Conservation (phyloP, 2,113 vertebrate genomes). For the Leucoraja erinaceus region DNA sequence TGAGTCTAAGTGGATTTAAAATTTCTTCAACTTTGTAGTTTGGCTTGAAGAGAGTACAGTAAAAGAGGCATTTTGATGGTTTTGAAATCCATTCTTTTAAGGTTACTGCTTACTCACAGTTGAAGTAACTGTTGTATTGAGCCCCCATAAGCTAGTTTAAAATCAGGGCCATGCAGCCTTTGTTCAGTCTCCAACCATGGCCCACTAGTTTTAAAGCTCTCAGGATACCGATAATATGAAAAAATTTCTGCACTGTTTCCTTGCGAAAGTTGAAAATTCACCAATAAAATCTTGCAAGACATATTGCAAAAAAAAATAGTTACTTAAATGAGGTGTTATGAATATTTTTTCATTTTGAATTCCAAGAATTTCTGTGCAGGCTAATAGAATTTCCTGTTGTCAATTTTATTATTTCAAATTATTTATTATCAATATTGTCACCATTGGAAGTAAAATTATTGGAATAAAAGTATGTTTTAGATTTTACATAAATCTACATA, state of each 20-base stretch:
- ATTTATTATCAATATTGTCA: background rate
- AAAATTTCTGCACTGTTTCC: background rate
- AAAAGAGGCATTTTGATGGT: constrained; percentile 27
- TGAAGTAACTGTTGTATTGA: constrained; percentile 17
- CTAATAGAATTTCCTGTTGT: background rate
- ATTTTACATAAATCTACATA: background rate
- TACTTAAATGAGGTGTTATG: background rate
- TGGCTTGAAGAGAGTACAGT: background rate
- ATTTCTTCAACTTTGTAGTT: constrained; percentile 8
- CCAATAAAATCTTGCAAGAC: background rate
- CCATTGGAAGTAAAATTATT: too few species aligned
- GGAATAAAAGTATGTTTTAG: background rate
- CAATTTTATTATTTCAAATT: background rate
- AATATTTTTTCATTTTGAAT: constrained; percentile 20
- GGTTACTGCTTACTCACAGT: constrained; percentile 29
- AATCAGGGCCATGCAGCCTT: constrained; percentile 31
- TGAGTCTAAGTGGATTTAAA: constrained; percentile 33
- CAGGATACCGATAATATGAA: constrained; percentile 16
- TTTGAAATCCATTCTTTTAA: constrained; percentile 33
- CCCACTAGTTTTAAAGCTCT: background rate
- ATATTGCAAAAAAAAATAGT: background rate
- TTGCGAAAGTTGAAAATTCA: constrained; percentile 3
- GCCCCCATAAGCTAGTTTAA: constrained; percentile 17
- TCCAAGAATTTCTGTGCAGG: background rate
- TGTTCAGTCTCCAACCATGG: constrained; percentile 18